Base-by-base conservation (phyloP, 1,140 invertebrate genomes). In the Conus betulinus region DNA sequence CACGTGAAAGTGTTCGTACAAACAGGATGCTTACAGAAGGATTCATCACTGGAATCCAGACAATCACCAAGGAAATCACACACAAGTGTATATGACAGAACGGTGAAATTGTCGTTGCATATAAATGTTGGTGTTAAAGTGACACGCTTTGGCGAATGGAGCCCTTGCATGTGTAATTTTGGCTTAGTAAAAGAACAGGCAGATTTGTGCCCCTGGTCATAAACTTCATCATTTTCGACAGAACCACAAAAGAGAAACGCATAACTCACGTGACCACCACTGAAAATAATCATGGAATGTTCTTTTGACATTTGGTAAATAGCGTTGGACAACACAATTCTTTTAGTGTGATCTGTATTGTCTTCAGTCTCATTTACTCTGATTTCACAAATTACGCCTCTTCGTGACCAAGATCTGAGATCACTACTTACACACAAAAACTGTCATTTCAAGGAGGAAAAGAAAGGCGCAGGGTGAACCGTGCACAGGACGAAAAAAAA, bases 251-350 rank as follows among this genome's bases (percentile, higher is more conserved):
- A 67, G 1, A 85, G 63, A 67, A 85, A 71, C 1, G 23, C 20
- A n/a, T 67, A 52, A 15, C 60, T 85, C 7, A 85, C 60, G 84
- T 85, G 84, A 85, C 84, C 84, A 11, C 20, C 13, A 25, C 23
- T n/a, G 27, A 57, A 85, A 20, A 11, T 52, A 23, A n/a, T 55
- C 52, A 51, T 55, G 23, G 25, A 23, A 7, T 78, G 7, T 78
- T 39, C 11, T 0, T 27, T 7, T 39, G 10, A 27, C 27, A 78
- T 6, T 10, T 13, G 11, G 25, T 13, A 51, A 7, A 11, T 7
- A 51, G 57, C 8, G 57, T 15, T 60, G 39, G n/a, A 13, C 5
- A 78, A 4, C 4, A 17, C 27, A 39, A 51, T 78, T 39, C 10
- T 8, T 7, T 71, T 23, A 11, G 7, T 6, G 11, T 71, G 17